Conservation (phyloP, 2,888 invertebrate species). For the Venusia cambrica region DNA sequence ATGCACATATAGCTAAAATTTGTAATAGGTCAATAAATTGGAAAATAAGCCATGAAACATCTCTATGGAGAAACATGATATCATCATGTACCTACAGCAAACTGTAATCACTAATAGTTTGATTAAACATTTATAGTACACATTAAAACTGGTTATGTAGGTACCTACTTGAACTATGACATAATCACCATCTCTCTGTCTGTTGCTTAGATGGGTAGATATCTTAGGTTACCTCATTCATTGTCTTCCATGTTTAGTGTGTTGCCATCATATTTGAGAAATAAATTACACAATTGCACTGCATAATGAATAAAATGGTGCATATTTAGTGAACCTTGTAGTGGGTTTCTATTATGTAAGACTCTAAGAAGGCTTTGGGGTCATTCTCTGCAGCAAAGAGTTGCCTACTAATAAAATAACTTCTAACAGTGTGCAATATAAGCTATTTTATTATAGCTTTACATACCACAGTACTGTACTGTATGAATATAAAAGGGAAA, state of each 20-base stretch:
- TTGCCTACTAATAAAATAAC: too few relatives aligned
- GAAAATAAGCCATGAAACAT: too few relatives aligned
- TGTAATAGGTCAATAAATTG: too few relatives aligned
- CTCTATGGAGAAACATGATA: too few relatives aligned
- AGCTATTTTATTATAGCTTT: too few relatives aligned
- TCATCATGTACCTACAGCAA: too few relatives aligned
- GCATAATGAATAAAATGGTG: constrained; percentile 2
- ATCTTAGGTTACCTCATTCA: constrained; percentile 9
- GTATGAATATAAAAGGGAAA: too few relatives aligned
- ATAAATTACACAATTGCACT: constrained; percentile 9
- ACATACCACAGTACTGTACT: too few relatives aligned
- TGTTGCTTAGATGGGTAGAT: constrained; percentile 7
- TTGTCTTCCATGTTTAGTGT: constrained; percentile 8
- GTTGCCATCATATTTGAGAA: constrained; percentile 10
- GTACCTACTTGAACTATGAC: constrained; percentile 14
- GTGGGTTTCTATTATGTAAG: background rate
- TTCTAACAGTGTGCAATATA: too few relatives aligned
- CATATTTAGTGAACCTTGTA: constrained; percentile 1
- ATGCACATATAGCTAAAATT: too few relatives aligned
- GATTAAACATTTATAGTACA: constrained; percentile 1
- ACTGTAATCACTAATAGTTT: background rate
- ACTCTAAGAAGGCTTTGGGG: too few relatives aligned
- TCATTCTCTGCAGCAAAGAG: too few relatives aligned
- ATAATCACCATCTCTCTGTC: constrained; percentile 12
- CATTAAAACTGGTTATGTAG: constrained; percentile 2